phyloP scores from a whole-genome alignment of 2,113 vertebrate species.

The Proterorhinus semilunaris region DNA sequence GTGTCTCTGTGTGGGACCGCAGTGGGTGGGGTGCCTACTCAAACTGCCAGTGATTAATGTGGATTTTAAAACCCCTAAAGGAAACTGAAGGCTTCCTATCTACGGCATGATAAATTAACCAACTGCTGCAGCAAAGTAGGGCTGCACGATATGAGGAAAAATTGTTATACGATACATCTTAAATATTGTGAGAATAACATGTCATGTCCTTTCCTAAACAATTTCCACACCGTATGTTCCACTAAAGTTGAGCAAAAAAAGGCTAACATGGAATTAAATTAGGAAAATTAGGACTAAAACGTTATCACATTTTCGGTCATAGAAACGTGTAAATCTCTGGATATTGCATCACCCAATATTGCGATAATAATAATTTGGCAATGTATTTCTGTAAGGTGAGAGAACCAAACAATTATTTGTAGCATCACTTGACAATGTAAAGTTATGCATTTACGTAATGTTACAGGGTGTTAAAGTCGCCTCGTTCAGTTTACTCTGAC shows the following conservation, averaged over 20 bases:
- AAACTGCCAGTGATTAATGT: slow-evolving; percentile 40
- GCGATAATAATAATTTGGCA: too few relatives aligned
- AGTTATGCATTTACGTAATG: not conserved
- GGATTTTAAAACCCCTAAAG: slow-evolving; percentile 29
- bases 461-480: not conserved
- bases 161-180: too few relatives aligned
- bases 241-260: too few relatives aligned
- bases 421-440: not conserved
- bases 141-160: too few relatives aligned
- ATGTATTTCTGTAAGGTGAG: not conserved
- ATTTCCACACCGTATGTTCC: too few relatives aligned
- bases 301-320: too few relatives aligned
- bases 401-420: not conserved
- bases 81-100: slow-evolving; percentile 23
- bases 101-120: not conserved
- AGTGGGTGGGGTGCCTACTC: slow-evolving; percentile 11
- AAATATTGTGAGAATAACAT: too few relatives aligned
- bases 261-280: too few relatives aligned
- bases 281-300: too few relatives aligned
- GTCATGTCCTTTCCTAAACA: too few relatives aligned
- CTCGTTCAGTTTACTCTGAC: not conserved
- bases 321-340: too few relatives aligned
- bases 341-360: too few relatives aligned
- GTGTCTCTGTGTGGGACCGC: slow-evolving; percentile 30
- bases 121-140: not conserved